A percentile compares a stretch with the other conserved stretches of the same genome.
These are phyloP conservation scores for Gymnoscopelus braueri DNA, from an alignment of 2,797 vertebrate species.

Conservation along the genomic window DNA sequence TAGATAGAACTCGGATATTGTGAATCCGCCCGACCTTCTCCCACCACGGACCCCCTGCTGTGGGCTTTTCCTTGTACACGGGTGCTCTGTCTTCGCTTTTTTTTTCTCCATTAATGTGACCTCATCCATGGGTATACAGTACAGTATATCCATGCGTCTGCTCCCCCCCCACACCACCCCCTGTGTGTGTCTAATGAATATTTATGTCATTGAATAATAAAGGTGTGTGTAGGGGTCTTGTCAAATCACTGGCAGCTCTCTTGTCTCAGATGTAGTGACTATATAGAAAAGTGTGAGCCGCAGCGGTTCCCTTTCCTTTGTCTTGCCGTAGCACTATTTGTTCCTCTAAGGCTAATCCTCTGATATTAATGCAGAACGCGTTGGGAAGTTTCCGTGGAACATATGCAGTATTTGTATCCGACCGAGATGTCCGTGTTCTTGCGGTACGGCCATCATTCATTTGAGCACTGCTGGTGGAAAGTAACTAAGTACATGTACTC, in stretches of 20 bases:
- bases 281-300: slow-evolving; percentile 29
- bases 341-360: slow-evolving; percentile 42
- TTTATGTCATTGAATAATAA: slow-evolving; percentile 69
- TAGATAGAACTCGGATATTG: slow-evolving; percentile 31
- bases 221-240: slow-evolving; percentile 39
- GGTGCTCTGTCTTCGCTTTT: slow-evolving; percentile 42
- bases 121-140: too few species aligned
- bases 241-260: slow-evolving; percentile 50
- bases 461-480: too few species aligned
- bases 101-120: slow-evolving; percentile 34
- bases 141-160: slow-evolving; percentile 34
- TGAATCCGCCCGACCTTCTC: slow-evolving; percentile 4
- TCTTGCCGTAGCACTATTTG: slow-evolving; percentile 33
- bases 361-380: slow-evolving; percentile 18
- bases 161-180: slow-evolving; percentile 7
- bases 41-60: slow-evolving; percentile 35
- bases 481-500: too few species aligned
- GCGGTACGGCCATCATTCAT: slow-evolving; percentile 4
- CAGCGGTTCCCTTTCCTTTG: slow-evolving; percentile 23
- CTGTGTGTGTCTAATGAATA: slow-evolving; percentile 68
- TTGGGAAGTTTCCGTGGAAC: slow-evolving; percentile 39
- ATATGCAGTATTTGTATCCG: slow-evolving; percentile 5
- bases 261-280: slow-evolving; percentile 18
- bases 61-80: slow-evolving; percentile 1
- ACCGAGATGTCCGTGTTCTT: slow-evolving; percentile 45